Percentiles rank a stretch among this genome's conserved stretches.
Evolutionary conservation across 2,888 invertebrate genomes (phyloP).

Genomic region (Eupelmus urozonus): DNA sequence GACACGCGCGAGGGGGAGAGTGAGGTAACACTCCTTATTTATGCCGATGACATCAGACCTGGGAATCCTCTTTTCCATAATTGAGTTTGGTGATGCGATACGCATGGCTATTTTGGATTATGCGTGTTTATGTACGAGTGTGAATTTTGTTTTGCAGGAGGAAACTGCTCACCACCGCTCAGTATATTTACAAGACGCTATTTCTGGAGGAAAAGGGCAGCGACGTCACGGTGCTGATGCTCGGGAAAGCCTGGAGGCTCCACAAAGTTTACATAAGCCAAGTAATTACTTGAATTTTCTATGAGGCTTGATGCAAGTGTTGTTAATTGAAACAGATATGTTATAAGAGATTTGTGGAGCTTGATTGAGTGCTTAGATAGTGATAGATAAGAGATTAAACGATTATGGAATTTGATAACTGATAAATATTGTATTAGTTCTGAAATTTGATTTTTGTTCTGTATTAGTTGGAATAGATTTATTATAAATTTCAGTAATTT

Average conservation of each 20-base stretch:
- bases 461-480: not conserved
- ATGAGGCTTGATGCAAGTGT: not conserved
- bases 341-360: no score
- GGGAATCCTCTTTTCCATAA: slow-evolving; percentile 46
- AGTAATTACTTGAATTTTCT: slow-evolving; percentile 71
- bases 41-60: slow-evolving; percentile 54
- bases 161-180: slow-evolving; percentile 85
- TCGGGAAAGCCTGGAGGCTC: slow-evolving; percentile 85
- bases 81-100: slow-evolving; percentile 3
- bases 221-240: slow-evolving; percentile 85
- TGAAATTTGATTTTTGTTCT: not conserved
- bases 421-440: not conserved
- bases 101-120: slow-evolving; percentile 48
- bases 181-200: slow-evolving; percentile 88
- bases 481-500: no score
- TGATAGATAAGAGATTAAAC: no score
- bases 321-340: no score
- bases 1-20: no score
- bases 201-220: slow-evolving; percentile 87
- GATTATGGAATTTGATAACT: no score
- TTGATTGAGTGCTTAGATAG: no score
- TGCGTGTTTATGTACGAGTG: slow-evolving; percentile 5
- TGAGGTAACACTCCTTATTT: slow-evolving; percentile 55
- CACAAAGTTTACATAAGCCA: slow-evolving; percentile 89
- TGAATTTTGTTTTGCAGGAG: slow-evolving; percentile 77